Base-by-base conservation (phyloP, 2,113 vertebrate genomes). In the Cheilinus undulatus region DNA sequence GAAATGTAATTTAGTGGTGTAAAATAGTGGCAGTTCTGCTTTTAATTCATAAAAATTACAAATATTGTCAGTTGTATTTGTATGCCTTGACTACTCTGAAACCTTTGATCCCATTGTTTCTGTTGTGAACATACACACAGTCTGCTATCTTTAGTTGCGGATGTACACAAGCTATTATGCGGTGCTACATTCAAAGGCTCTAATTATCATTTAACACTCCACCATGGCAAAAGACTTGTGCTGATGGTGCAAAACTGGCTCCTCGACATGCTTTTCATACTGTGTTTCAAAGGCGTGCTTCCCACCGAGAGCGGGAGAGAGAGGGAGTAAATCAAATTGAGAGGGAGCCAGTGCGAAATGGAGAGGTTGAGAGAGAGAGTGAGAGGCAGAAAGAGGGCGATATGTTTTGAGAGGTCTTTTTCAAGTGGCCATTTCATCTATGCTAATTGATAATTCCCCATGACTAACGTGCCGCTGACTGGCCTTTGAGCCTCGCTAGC, bases 401-500 rank as follows among this genome's bases (percentile, higher is more conserved):
- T 81, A 68, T 84, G 43, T 84, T 90, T 85, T 69, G 78, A 89
- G 87, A 80, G 86, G 83, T 84, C 82, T 83, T 88, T 45, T 91
- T 93, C 79, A 93, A 90, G 83, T 87, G 83, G 85, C 83, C 84
- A 92, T 90, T 90, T 92, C 87, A 91, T 84, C 82, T 85, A 78
- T 78, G 80, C 86, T 91, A 93, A 92, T 91, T 92, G 89, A 89
- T 91, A 92, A 91, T 89, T 82, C 84, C 74, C 84, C 80, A 54
- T 86, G 85, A 89, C 88, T 92, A 86, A 91, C 79, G 45, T 45
- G 53, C 80, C 42, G 69, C 76, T 73, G 73, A 79, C 81, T 82
- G 79, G 89, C 88, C 87, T 90, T 87, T 86, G 86, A 90, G 86
- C 66, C 43, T 17, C 20, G 1, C 73, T 62, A 53, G 82, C 82